These are phyloP conservation scores for Cybosia mesomella DNA, from an alignment of 2,888 invertebrate genomes.

Conservation along the genomic window DNA sequence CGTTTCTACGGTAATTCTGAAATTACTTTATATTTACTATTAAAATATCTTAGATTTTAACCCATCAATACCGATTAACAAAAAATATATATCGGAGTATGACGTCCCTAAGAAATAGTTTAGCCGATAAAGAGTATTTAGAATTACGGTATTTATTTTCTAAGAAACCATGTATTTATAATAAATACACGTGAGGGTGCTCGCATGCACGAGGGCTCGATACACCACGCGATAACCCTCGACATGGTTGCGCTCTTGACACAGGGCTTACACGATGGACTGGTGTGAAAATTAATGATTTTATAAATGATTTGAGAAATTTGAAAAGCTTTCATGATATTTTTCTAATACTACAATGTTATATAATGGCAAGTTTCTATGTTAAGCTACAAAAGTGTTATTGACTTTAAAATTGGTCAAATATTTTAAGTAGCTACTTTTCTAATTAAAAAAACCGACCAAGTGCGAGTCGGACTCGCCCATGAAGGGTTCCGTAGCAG, in stretches of 20 bases:
- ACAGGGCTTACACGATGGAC: constrained; percentile 59
- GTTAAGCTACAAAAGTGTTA: not conserved
- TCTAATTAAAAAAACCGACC: no score
- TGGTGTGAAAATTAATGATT: not conserved
- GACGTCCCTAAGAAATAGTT: constrained; percentile 16
- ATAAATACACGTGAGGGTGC: constrained; percentile 47
- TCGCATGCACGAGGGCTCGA: constrained; percentile 60
- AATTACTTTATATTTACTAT: not conserved
- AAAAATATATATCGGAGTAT: not conserved
- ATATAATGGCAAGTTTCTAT: not conserved
- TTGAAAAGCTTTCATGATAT: not conserved
- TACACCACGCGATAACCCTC: constrained; percentile 69
- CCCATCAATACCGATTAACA: no score
- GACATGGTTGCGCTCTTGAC: constrained; percentile 56
- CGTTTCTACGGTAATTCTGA: no score
- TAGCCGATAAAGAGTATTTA: constrained; percentile 18
- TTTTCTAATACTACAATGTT: not conserved
- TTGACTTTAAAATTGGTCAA: not conserved
- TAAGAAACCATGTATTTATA: constrained; percentile 42
- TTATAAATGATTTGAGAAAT: not conserved
- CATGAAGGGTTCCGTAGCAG: no score
- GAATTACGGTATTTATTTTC: constrained; percentile 34
- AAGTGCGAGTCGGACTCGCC: no score
- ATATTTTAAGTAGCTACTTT: no score
- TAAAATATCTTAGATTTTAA: not conserved